Base-by-base conservation (phyloP, 2,888 invertebrate genomes). In the Plebejus argus region DNA sequence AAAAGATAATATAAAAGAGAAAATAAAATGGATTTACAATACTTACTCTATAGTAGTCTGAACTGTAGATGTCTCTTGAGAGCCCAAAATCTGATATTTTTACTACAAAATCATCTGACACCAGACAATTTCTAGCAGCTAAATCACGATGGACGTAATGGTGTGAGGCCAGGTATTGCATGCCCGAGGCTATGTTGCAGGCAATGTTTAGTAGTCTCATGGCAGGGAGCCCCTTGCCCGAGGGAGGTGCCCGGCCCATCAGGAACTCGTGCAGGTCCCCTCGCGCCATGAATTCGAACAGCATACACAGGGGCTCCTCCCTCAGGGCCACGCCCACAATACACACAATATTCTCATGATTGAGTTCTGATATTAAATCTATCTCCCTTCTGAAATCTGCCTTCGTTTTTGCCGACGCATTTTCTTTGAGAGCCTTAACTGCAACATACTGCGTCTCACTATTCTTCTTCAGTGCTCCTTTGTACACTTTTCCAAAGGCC, bases 41-140 rank as follows among this genome's bases (percentile, higher is more conserved):
- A 95, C 92, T 91, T 81, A 94, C 93, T 95, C 97, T 95, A 86
- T 99, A 98, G 89, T 99, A 98, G 94, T 99, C 99, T 77, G 97
- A 97, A 83, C 98, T 98, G 86, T 98, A 98, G 88, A 98, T 98
- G 88, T 98, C 98, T 83, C 99, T 95, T 23, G 99, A 98, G 23
- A 99, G 94, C 66, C 99, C 99, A 93, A 99, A 99, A 93, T 99
- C 99, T 77, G 97, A 98, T 87, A 99, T 99, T 95, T 99, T 99
- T 0, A 99, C 98, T 74, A 97, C 96, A 83, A 99, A 95, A 87
- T 98, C 97, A 87, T 99, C 99, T 15, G 98, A 98, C 0, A 99
- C 99, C 75, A 99, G 95, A 88, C 99, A 98, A 83, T 99, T 99
- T 82, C 99, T 95, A 1, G 99, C 98, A 2, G 99, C 99, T 82